These are phyloP conservation scores for Trachemys scripta DNA, from an alignment of 2,113 vertebrate genomes.

Conservation along the genomic window DNA sequence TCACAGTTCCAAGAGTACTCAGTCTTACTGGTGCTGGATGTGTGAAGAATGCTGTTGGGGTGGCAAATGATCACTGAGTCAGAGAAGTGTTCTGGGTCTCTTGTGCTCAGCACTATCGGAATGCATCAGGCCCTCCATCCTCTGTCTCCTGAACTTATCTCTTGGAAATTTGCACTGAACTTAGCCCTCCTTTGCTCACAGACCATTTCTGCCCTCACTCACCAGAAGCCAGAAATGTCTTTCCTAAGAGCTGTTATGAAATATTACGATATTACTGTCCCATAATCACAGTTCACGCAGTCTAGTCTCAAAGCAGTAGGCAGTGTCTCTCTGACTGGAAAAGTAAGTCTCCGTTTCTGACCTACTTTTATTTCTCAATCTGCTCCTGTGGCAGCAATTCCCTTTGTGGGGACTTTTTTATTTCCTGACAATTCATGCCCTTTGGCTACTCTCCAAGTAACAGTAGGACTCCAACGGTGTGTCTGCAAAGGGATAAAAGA, in stretches of 20 bases:
- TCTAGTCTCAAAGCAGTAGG: not conserved
- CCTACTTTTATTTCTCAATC: not conserved
- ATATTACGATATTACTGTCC: not conserved
- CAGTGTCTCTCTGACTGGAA: rapidly evolving
- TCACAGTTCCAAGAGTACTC: not conserved
- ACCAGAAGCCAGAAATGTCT: rapidly evolving
- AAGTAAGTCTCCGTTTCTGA: rapidly evolving
- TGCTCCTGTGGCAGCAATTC: not conserved
- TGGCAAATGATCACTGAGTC: not conserved
- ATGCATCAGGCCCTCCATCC: not conserved
- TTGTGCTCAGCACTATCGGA: not conserved
- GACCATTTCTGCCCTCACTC: not conserved
- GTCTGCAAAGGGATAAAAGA: not conserved
- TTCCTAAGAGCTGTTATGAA: rapidly evolving
- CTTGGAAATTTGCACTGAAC: not conserved
- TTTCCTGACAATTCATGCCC: not conserved
- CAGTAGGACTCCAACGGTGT: not conserved
- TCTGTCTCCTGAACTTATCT: not conserved
- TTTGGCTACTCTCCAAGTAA: not conserved
- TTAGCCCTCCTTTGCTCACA: rapidly evolving
- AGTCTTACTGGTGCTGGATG: not conserved
- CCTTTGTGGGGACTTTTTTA: not conserved
- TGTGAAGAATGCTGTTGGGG: rapidly evolving
- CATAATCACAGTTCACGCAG: not conserved
- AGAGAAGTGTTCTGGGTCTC: rapidly evolving